Percentiles rank a stretch among this genome's conserved stretches.
phyloP scores from a whole-genome alignment of 2,113 vertebrate genomes.

The Syngnathus scovelli region DNA sequence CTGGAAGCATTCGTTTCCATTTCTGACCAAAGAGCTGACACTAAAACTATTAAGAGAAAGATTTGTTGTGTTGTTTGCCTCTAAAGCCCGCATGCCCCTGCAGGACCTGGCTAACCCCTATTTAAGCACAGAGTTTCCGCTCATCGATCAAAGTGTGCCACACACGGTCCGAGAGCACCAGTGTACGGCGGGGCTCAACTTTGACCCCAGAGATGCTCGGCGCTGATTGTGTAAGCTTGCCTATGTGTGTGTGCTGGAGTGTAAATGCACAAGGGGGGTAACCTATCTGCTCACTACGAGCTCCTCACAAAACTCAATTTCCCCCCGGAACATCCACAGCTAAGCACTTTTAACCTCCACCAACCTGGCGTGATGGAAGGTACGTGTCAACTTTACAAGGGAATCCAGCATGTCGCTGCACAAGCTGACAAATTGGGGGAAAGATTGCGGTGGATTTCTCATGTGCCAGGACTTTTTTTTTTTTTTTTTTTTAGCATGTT shows the following conservation, averaged over 20 bases:
- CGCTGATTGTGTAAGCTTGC: conserved; percentile 31
- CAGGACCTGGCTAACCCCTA: conserved; percentile 61
- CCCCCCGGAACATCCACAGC: conserved; percentile 32
- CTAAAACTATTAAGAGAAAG: conserved; percentile 48
- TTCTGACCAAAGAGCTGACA: conserved; percentile 31
- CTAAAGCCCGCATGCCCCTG: conserved; percentile 33
- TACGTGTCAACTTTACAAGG: conserved; percentile 42
- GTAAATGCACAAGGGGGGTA: conserved; percentile 30
- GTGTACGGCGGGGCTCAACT: conserved; percentile 51
- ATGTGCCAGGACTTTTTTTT: conserved; percentile 5
- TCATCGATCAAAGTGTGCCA: conserved; percentile 62
- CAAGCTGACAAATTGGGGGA: conserved; percentile 26
- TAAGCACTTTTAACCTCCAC: conserved; percentile 52
- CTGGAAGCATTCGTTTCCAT: conserved; percentile 42
- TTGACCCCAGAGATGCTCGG: conserved; percentile 47
- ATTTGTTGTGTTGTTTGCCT: conserved; percentile 53
- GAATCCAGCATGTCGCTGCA: conserved; percentile 10
- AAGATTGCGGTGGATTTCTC: conserved; percentile 29
- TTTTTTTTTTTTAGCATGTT: conserved; percentile 20
- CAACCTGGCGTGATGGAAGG: conserved; percentile 37
- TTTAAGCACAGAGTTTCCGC: conserved; percentile 55
- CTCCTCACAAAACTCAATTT: conserved; percentile 49
- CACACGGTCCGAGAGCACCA: conserved; percentile 38
- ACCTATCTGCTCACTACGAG: conserved; percentile 33
- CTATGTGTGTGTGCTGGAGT: conserved; percentile 14